Evolutionary conservation across 2,797 vertebrate species (phyloP).

Genomic region (Alfaro cultratus): DNA sequence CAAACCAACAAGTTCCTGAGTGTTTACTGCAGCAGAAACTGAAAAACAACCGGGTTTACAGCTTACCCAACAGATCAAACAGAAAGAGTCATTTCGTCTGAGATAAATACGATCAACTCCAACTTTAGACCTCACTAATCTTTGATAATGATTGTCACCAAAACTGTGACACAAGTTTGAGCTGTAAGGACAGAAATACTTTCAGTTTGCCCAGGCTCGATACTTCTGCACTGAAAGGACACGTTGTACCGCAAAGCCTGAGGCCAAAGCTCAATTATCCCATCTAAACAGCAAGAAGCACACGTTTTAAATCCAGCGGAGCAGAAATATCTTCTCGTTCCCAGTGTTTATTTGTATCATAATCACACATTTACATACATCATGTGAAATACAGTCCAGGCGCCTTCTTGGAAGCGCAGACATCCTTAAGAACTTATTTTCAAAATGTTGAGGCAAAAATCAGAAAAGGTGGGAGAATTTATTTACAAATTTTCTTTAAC

Average conservation of each 20-base stretch:
- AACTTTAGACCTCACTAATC: background rate
- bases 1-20: constrained; percentile 34
- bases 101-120: background rate
- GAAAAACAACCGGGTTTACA: background rate
- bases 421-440: background rate
- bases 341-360: background rate
- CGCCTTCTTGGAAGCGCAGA: no score
- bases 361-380: background rate
- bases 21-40: background rate
- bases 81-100: background rate
- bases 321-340: background rate
- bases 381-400: background rate
- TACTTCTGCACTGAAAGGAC: background rate
- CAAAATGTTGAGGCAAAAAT: background rate
- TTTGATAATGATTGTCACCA: background rate
- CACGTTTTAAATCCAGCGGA: background rate
- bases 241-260: background rate
- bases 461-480: background rate
- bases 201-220: background rate
- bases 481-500: background rate
- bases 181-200: background rate
- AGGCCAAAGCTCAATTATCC: background rate
- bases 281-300: background rate
- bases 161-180: background rate
- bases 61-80: background rate